Conservation (phyloP, 2,113 vertebrate species). For the Microcebus jonahi region DNA sequence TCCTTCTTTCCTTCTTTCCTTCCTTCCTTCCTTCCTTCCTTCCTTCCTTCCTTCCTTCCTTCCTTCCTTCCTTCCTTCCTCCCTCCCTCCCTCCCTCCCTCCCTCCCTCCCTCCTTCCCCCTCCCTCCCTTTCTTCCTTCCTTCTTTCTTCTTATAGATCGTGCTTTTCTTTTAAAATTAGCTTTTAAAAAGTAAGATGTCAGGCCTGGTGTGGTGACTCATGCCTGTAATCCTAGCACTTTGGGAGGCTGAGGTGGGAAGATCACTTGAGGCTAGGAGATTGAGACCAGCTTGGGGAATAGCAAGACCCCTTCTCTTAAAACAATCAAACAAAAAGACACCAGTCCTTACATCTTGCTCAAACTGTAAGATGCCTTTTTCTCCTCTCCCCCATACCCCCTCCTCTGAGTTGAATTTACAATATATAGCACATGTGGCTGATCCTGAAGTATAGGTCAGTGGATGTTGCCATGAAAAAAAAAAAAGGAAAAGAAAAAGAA, state of each 20-base stretch:
- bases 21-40: rapidly evolving
- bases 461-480: background rate
- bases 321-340: background rate
- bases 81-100: rapidly evolving
- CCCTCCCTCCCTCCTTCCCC: too few relatives aligned
- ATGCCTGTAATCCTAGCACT: too few relatives aligned
- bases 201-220: too few relatives aligned
- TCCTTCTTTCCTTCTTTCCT: background rate
- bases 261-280: too few relatives aligned
- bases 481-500: background rate
- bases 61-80: background rate
- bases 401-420: background rate
- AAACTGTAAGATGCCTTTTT: background rate
- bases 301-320: too few relatives aligned
- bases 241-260: too few relatives aligned
- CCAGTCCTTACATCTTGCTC: background rate
- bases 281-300: too few relatives aligned
- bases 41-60: rapidly evolving
- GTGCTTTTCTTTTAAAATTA: conserved; percentile 21
- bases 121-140: background rate
- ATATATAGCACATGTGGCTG: background rate
- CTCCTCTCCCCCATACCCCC: background rate
- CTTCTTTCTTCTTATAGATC: background rate
- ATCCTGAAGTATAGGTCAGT: background rate
- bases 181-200: background rate